These are phyloP conservation scores for Poecilobothrus nobilitatus DNA, from an alignment of 2,888 invertebrate genomes.

Conservation along the genomic window DNA sequence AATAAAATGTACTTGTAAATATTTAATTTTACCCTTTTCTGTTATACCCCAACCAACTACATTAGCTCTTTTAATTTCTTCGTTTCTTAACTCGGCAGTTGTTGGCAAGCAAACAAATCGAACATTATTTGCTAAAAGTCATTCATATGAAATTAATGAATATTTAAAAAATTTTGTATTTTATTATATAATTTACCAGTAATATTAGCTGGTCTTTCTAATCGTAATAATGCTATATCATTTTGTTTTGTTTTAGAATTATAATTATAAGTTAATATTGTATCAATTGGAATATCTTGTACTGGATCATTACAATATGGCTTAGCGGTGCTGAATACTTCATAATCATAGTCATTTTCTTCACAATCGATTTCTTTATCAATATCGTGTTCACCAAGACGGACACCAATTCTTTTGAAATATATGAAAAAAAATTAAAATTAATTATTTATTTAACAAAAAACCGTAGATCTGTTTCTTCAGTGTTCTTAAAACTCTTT, in stretches of 20 bases:
- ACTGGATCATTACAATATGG: slow-evolving; percentile 38
- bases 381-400: slow-evolving; percentile 43
- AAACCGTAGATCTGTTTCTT: no score
- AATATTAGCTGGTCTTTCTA: slow-evolving; percentile 31
- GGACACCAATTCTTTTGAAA: slow-evolving; percentile 33
- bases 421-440: neutral
- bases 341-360: neutral
- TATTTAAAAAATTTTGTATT: neutral
- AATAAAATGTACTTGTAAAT: neutral
- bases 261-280: slow-evolving; percentile 48
- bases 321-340: no score
- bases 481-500: no score
- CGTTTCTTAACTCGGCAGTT: slow-evolving; percentile 21
- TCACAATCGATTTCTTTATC: slow-evolving; percentile 34
- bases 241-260: slow-evolving; percentile 39
- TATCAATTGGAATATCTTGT: slow-evolving; percentile 38
- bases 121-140: slow-evolving; percentile 28
- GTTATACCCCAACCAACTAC: slow-evolving; percentile 38
- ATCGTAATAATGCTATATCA: slow-evolving; percentile 54
- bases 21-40: slow-evolving; percentile 22
- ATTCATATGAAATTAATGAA: neutral
- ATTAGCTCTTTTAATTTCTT: slow-evolving; percentile 23
- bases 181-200: slow-evolving; percentile 24
- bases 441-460: no score
- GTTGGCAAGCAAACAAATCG: slow-evolving; percentile 36